These are phyloP conservation scores for Melozone crissalis DNA, from an alignment of 2,113 vertebrate species.

Conservation along the genomic window DNA sequence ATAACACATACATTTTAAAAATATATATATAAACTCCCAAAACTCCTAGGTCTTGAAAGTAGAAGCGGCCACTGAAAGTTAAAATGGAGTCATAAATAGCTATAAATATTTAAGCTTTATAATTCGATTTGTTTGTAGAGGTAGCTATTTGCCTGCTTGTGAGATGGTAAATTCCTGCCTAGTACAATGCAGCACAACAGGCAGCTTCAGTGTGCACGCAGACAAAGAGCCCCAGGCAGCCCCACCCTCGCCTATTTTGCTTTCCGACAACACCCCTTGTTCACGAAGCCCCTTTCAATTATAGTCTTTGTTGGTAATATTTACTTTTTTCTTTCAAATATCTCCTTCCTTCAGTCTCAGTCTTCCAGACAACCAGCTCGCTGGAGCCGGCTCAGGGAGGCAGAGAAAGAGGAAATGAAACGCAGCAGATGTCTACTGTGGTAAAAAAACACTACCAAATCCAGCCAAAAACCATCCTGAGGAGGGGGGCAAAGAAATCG, in stretches of 20 bases:
- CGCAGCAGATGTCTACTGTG: not conserved
- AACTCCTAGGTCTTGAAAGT: not conserved
- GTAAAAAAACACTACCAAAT: not conserved
- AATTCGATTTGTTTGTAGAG: constrained; percentile 55
- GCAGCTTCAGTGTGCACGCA: constrained; percentile 54
- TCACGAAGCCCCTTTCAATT: constrained; percentile 75
- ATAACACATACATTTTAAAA: not conserved
- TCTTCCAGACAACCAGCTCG: constrained; percentile 33
- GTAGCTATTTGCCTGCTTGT: constrained; percentile 58
- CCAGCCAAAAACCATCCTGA: not conserved
- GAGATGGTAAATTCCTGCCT: constrained; percentile 64
- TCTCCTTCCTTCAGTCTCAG: constrained; percentile 31
- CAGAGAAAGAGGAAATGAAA: constrained; percentile 12
- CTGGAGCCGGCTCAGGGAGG: not conserved
- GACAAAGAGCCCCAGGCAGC: constrained; percentile 65
- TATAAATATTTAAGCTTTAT: constrained; percentile 74
- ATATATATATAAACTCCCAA: not conserved
- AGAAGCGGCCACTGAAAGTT: constrained; percentile 49
- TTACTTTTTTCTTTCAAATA: constrained; percentile 70
- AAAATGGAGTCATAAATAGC: constrained; percentile 49
- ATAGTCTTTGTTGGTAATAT: constrained; percentile 68
- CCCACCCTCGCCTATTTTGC: constrained; percentile 63
- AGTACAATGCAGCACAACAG: constrained; percentile 56
- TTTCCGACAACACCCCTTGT: constrained; percentile 54
- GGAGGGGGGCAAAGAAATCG: not conserved